Evolutionary conservation across 2,888 invertebrate genomes (phyloP), one percentile per base, ranked within the genome.

Genomic region (Acrocyrtus sp.): DNA sequence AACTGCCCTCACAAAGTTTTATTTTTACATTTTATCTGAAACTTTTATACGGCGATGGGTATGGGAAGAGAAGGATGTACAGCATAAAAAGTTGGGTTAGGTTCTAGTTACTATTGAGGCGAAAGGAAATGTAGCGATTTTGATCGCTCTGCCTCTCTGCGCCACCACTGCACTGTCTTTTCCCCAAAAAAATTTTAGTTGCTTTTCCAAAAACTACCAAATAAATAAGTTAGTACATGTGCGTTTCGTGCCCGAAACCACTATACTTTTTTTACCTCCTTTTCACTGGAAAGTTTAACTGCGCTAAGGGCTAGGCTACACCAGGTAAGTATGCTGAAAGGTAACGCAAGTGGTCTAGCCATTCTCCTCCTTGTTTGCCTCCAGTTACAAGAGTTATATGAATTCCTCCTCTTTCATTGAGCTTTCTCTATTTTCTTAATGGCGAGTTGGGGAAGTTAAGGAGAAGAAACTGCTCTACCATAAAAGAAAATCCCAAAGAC

Each of bases 61-160:
- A 48, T 1, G 21, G 39, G 39, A 50, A 39, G 41, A 65, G n/a
- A n/a, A n/a, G n/a, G n/a, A n/a, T n/a, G n/a, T n/a, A n/a, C n/a
- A n/a, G n/a, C n/a, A n/a, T n/a, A n/a, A n/a, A n/a, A n/a, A n/a
- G n/a, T n/a, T n/a, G n/a, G n/a, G n/a, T n/a, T n/a, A n/a, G n/a
- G n/a, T n/a, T n/a, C 43, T 54, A 43, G 56, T n/a, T n/a, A n/a
- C 67, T 54, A 51, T 58, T 57, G 51, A 62, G 61, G 47, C 24
- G 58, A 45, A 51, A 60, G 69, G 69, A 70, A 69, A 62, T 62
- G 62, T 47, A 70, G 62, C 62, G 56, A 70, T 57, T 70, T 56
- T 60, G 48, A 69, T 69, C 61, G 45, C 26, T 34, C 43, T 51
- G 47, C 24, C 62, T 51, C 51, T 41, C 39, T 39, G 24, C 39